phyloP scores from a whole-genome alignment of 2,113 vertebrate species.

The Lamprotornis superbus region DNA sequence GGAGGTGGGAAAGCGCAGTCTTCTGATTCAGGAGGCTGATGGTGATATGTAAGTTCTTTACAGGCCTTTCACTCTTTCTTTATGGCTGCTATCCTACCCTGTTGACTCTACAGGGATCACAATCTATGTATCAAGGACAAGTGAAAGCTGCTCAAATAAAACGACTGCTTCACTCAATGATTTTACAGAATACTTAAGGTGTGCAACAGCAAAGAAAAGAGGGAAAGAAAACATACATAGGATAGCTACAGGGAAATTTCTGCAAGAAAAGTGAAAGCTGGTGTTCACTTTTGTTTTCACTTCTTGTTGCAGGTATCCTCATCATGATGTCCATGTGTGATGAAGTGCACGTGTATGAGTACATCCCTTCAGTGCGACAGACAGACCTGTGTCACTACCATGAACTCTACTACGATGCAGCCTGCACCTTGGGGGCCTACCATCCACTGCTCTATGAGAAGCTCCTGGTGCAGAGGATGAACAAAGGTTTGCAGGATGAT shows the following conservation, averaged over 20 bases:
- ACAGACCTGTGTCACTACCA: slow-evolving; percentile 98
- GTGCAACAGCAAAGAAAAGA: not conserved
- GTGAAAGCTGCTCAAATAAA: not conserved
- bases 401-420: slow-evolving; percentile 90
- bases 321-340: slow-evolving; percentile 96
- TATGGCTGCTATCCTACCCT: not conserved
- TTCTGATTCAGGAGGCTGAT: not conserved
- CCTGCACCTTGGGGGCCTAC: slow-evolving; percentile 96
- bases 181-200: not conserved
- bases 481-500: slow-evolving; percentile 83
- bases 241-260: not conserved
- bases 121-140: not conserved
- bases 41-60: not conserved
- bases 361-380: slow-evolving; percentile 92
- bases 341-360: slow-evolving; percentile 93
- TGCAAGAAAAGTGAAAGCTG: not conserved
- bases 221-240: not conserved
- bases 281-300: not conserved
- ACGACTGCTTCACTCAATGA: not conserved
- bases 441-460: slow-evolving; percentile 96
- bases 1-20: not conserved
- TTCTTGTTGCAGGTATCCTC: slow-evolving; percentile 83
- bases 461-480: slow-evolving; percentile 90
- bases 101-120: accelerated
- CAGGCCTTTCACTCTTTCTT: not conserved